Evolutionary conservation across 2,113 vertebrate genomes (phyloP).

Genomic region (Hippocampus guttulatus): DNA sequence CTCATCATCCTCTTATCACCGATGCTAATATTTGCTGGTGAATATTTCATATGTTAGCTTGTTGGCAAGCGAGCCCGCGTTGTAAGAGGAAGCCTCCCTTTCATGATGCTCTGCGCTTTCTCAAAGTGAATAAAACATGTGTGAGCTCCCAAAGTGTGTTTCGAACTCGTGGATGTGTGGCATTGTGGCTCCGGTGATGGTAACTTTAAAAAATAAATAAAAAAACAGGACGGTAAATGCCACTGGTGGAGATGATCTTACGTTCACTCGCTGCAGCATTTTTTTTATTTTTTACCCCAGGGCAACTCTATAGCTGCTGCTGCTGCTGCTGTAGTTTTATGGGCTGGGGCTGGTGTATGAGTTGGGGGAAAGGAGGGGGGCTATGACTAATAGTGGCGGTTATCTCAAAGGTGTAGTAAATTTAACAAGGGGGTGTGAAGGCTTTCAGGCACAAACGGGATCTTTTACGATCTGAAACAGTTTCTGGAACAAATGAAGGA

Average conservation of each 20-base stretch:
- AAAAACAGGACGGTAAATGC: conserved; percentile 43
- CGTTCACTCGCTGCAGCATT: conserved; percentile 54
- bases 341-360: neutral
- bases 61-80: conserved; percentile 54
- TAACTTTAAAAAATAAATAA: conserved; percentile 1
- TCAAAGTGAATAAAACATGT: conserved; percentile 75
- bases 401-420: conserved; percentile 56
- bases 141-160: conserved; percentile 29
- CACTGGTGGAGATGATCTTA: conserved; percentile 56
- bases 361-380: conserved; percentile 7
- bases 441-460: conserved; percentile 54
- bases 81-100: conserved; percentile 54
- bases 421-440: conserved; percentile 30
- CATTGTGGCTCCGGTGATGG: conserved; percentile 58
- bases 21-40: conserved; percentile 57
- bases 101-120: conserved; percentile 49
- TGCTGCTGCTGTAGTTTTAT: conserved; percentile 49
- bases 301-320: conserved; percentile 41
- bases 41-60: conserved; percentile 72
- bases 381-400: conserved; percentile 46
- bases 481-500: conserved; percentile 10
- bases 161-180: conserved; percentile 45
- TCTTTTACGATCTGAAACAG: conserved; percentile 43
- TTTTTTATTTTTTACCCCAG: conserved; percentile 47
- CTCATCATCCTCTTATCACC: conserved; percentile 46